Percentiles rank a stretch among this genome's conserved stretches.
These are phyloP conservation scores for Byasa hedistus DNA, from an alignment of 2,888 invertebrate genomes.

Conservation along the genomic window DNA sequence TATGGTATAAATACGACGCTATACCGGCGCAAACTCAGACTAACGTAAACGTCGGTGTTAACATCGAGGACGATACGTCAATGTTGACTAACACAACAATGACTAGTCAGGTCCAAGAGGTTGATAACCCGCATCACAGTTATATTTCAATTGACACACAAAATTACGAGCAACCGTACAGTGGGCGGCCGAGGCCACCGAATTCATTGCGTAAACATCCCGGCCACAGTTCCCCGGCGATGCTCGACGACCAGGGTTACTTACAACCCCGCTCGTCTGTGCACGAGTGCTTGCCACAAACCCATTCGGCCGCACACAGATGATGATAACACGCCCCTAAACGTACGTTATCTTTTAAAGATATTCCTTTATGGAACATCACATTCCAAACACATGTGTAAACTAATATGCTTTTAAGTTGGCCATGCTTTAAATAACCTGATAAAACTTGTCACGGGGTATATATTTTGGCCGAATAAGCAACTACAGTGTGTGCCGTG, in stretches of 20 bases:
- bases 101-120: conserved; percentile 83
- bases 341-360: conserved; percentile 63
- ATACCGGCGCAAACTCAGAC: conserved; percentile 79
- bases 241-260: conserved; percentile 77
- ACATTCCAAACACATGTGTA: conserved; percentile 77
- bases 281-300: conserved; percentile 75
- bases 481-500: conserved; percentile 33
- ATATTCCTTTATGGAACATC: conserved; percentile 72
- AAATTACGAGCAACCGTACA: conserved; percentile 75
- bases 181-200: conserved; percentile 70
- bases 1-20: conserved; percentile 85
- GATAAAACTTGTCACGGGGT: conserved; percentile 52
- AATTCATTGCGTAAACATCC: conserved; percentile 71
- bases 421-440: conserved; percentile 66
- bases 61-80: conserved; percentile 81
- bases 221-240: conserved; percentile 67
- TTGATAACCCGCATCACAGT: conserved; percentile 83
- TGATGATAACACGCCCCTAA: conserved; percentile 65
- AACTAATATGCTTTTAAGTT: conserved; percentile 62
- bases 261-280: conserved; percentile 76
- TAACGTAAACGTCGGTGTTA: conserved; percentile 72
- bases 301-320: conserved; percentile 72
- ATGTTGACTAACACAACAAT: conserved; percentile 81
- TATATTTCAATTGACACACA: conserved; percentile 83
- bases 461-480: conserved; percentile 59